Evolutionary conservation across 2,888 invertebrate species (phyloP), one percentile per base, ranked within the genome.

Genomic region (Drymonia ruficornis): DNA sequence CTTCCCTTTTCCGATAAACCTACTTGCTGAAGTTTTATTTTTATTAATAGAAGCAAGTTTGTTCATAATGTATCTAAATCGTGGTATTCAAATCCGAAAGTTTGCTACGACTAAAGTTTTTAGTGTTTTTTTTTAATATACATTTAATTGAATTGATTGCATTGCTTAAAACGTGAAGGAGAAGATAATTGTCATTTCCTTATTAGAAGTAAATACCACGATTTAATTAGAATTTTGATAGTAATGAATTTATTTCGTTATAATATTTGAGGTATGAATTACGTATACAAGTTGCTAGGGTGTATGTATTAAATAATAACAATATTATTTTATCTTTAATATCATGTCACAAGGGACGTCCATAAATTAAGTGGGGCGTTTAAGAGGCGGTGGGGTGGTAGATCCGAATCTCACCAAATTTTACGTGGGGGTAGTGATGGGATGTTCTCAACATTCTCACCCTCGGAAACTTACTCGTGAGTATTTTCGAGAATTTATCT

Each of bases 211-310:
- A 70, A 67, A 67, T 47, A 64, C 59, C 60, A 55, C 4, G 54
- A 48, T 42, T 18, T 15, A 45, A 59, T 38, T 28, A 49, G 59
- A 56, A 53, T 56, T 56, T 66, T 64, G 52, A 59, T 61, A 48
- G 55, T 61, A 62, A 60, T 69, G 70, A 73, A 78, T 74, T n/a
- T 74, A 60, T 66, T 70, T 70, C 16, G 80, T 83, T 81, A 82
- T 83, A 83, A 85, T 72, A 70, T 86, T 78, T 94, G 94, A 94
- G 94, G 94, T 94, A 94, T 93, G 86, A 81, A 83, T 94, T 94
- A 94, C 94, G 94, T 94, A 94, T 94, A 94, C 94, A 92, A 87
- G 93, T 87, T 92, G 79, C 82, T 88, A 88, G 57, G 46, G 50
- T 47, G 48, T 49, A 42, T 34, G 52, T 60, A 53, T 63, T 63